Conservation (phyloP, 30 jellyfish, hydroid and myxozoan genomes). For the Hydractinia symbiolongicarpus region DNA sequence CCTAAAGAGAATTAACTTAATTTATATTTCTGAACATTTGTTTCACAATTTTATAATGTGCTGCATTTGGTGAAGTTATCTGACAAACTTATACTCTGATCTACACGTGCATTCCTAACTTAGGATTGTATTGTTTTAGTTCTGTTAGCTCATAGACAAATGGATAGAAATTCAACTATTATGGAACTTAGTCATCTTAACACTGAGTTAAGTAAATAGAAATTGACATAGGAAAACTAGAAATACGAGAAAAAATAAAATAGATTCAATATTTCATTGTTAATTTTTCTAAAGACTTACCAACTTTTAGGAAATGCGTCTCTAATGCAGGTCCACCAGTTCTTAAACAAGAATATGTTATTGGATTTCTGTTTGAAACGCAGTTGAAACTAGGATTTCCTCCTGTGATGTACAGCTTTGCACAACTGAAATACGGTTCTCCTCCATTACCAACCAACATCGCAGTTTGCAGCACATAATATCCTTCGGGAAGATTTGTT, state of each 20-base stretch:
- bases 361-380: conserved; percentile 5
- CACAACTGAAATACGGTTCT: conserved; percentile 38
- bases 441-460: conserved; percentile 34
- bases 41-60: no score
- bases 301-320: neutral
- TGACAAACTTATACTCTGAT: no score
- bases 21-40: neutral
- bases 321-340: conserved; percentile 31
- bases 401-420: conserved; percentile 14
- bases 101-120: no score
- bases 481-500: conserved; percentile 15
- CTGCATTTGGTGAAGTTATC: no score
- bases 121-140: no score
- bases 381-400: conserved; percentile 24
- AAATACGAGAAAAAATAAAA: no score
- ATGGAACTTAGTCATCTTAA: no score
- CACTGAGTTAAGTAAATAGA: no score
- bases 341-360: conserved; percentile 7
- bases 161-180: no score
- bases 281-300: neutral
- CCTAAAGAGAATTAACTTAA: neutral
- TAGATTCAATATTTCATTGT: no score
- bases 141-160: no score
- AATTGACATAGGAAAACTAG: no score
- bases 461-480: conserved; percentile 13